Base-by-base conservation (phyloP, 2,113 vertebrate species). In the Orcinus orca region DNA sequence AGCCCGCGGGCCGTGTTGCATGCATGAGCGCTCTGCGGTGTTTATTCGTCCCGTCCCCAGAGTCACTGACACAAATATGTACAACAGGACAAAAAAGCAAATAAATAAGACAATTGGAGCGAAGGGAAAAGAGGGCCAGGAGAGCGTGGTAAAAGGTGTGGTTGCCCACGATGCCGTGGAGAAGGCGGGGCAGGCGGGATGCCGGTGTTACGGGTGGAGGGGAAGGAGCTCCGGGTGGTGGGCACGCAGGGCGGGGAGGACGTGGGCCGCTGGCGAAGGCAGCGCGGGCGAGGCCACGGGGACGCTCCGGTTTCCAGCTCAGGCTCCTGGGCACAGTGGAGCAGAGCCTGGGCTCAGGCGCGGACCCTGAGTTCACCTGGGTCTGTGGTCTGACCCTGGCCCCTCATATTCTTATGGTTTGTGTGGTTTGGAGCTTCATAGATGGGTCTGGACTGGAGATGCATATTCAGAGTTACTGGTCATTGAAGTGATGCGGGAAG, bases 261-360 rank as follows among this genome's bases (percentile, higher is more conserved):
- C 3, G 13, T 11, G 26, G 1, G 55, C 25, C 0, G 0, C 8
- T 23, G 26, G 12, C 26, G 73, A 14, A 12, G 17, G 86, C 13
- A 62, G 65, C 29, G 23, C 3, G 0, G 21, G 33, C 9, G 26
- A 29, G 26, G 36, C n/a, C 6, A 33, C 41, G 26, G 26, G 17
- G 47, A 29, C 5, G 1, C 21, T 14, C 0, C 0, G 70, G 31
- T 41, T 18, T 86, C 71, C 2, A 11, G 21, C 33, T 31, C 33
- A 6, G n/a, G n/a, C 50, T 33, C 2, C 13, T 12, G 23, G 29
- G 18, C 20, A 53, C 3, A 10, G 73, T 3, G 31, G 67, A 12
- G 6, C n/a, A 50, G 80, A 60, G 47, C n/a, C 8, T 2, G 1
- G 50, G 67, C 58, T 18, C 4, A 0, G 31, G 58, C 73, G 8